Evolutionary conservation across 2,113 vertebrate species (phyloP), one percentile per base, ranked within the genome.

Genomic region (Oncorhynchus clarkii): DNA sequence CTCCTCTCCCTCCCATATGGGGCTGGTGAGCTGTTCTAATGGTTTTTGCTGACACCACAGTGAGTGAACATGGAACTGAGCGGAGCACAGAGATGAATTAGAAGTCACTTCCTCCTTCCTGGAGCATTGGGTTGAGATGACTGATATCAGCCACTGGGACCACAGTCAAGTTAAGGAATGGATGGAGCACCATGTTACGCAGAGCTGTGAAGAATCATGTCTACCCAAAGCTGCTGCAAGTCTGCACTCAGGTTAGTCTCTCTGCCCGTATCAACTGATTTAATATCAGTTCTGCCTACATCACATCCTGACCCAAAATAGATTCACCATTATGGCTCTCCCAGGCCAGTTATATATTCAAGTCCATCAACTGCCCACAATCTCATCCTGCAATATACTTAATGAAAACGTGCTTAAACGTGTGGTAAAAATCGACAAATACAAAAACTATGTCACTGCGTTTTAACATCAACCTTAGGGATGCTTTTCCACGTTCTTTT

Each of bases 31-130:
- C 74, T 16, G 81, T 69, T 80, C 80, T 93, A 91, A 93, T 93
- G 90, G 87, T 88, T 93, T 92, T 90, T 92, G 83, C 89, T 67
- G 91, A 93, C 91, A 89, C 80, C 83, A 76, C 77, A 89, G 86
- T 75, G 75, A 85, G 84, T 86, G 79, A 81, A 78, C 83, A 78
- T 80, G 74, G 85, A 89, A 79, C 82, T 62, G 64, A 80, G 80
- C 76, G 85, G 85, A 85, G 84, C 59, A 65, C 71, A 74, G 80
- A 83, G 82, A 81, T 86, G 82, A 92, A 91, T 89, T 88, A 88
- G 70, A 87, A 91, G 88, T 88, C 77, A 91, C 88, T 93, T 91
- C 90, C 91, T 92, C 78, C 92, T 89, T 89, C 85, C 88, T 88
- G 76, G 39, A 79, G 76, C 73, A 39, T 16, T 5, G 51, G 75